These are phyloP conservation scores for Trypoxylon attenuatum DNA, from an alignment of 2,888 invertebrate species.

Conservation along the genomic window DNA sequence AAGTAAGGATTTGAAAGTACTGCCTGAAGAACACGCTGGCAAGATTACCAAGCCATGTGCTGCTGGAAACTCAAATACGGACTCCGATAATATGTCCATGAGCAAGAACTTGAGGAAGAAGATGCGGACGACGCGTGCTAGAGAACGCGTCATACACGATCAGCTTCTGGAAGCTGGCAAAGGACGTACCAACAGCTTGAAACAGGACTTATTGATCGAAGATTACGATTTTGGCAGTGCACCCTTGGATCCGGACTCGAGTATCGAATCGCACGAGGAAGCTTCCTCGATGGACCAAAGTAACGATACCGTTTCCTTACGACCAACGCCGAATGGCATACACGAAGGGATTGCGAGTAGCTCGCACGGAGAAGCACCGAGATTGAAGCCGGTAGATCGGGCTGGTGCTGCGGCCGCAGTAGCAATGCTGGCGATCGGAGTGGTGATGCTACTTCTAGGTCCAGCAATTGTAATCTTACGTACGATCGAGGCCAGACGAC, in stretches of 20 bases:
- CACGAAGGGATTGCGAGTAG: neutral
- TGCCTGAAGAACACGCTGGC: no score
- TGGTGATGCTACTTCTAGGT: constrained; percentile 62
- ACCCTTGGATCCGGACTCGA: neutral
- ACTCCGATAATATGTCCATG: no score
- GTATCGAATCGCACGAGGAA: neutral
- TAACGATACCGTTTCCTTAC: neutral
- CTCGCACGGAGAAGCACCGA: constrained; percentile 4
- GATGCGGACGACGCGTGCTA: neutral
- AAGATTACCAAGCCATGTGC: no score
- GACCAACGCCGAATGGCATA: neutral
- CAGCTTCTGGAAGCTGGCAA: neutral
- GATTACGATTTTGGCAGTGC: neutral
- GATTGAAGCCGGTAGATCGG: constrained; percentile 33
- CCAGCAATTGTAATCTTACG: constrained; percentile 62
- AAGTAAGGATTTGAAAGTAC: no score
- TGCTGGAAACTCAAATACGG: no score
- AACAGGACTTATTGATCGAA: neutral
- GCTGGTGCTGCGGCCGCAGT: constrained; percentile 61
- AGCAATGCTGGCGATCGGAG: constrained; percentile 62
- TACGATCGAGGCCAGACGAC: constrained; percentile 55
- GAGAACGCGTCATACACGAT: neutral
- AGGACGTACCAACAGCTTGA: no score
- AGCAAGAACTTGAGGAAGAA: neutral
- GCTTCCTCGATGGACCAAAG: neutral